Percentiles rank a stretch among this genome's conserved stretches.
phyloP scores from a whole-genome alignment of 2,797 vertebrate species.

The Sebastes goodei region DNA sequence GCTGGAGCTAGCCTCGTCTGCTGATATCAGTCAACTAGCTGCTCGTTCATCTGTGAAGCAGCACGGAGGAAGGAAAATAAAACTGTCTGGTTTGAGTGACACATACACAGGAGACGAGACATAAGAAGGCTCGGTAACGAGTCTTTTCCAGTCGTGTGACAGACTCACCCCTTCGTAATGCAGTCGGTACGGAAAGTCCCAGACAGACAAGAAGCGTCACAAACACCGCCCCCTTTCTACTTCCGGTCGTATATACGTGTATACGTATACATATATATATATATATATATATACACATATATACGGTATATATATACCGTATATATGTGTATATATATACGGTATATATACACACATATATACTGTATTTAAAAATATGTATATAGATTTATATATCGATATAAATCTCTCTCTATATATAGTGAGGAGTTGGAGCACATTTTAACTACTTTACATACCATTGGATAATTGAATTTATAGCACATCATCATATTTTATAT shows the following conservation, averaged over 20 bases:
- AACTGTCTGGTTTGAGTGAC: not conserved
- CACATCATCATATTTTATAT: not conserved
- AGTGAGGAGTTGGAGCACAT: too few species aligned
- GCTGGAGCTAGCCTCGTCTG: slow-evolving; percentile 1
- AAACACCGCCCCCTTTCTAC: not conserved
- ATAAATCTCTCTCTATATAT: too few species aligned
- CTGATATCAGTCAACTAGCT: not conserved
- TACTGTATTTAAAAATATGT: too few species aligned
- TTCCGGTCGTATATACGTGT: slow-evolving; percentile 3
- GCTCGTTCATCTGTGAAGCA: not conserved
- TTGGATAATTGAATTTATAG: not conserved
- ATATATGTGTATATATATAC: too few species aligned
- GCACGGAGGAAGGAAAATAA: not conserved
- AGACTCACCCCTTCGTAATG: slow-evolving; percentile 21
- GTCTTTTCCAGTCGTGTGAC: not conserved
- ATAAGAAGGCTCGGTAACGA: rapidly evolving
- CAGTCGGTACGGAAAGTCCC: slow-evolving; percentile 41
- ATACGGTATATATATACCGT: too few species aligned
- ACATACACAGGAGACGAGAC: rapidly evolving
- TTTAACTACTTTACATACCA: not conserved
- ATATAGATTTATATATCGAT: too few species aligned
- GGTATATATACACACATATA: too few species aligned
- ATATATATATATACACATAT: too few species aligned
- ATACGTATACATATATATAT: too few species aligned
- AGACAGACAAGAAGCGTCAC: not conserved